phyloP scores from a whole-genome alignment of 2,797 vertebrate species.

The Arvicola amphibius region DNA sequence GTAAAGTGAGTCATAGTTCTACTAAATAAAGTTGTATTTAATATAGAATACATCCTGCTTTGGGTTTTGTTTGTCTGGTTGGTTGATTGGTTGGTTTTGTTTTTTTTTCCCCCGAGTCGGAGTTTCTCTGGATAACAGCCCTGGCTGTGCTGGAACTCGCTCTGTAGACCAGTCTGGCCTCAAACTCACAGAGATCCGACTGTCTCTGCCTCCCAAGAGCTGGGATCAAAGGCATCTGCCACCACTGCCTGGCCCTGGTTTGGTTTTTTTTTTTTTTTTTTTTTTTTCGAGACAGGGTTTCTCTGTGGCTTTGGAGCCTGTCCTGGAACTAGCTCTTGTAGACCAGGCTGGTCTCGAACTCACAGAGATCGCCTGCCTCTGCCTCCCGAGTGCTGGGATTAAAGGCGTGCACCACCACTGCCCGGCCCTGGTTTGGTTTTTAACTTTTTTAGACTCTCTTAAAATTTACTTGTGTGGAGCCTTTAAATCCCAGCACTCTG shows the following conservation, averaged over 20 bases:
- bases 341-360: not conserved
- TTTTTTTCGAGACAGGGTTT: too few relatives aligned
- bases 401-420: not conserved
- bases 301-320: too few relatives aligned
- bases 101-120: not conserved
- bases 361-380: not conserved
- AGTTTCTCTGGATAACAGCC: not conserved
- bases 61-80: not conserved
- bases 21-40: constrained; percentile 67
- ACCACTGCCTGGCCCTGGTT: not conserved
- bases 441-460: not conserved
- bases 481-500: too few relatives aligned
- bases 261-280: constrained; percentile 38
- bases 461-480: too few relatives aligned
- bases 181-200: not conserved
- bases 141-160: not conserved
- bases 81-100: too few relatives aligned
- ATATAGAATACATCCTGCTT: not conserved
- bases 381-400: not conserved
- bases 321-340: not conserved
- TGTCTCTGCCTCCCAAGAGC: not conserved
- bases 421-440: constrained; percentile 19
- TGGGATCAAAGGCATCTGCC: not conserved
- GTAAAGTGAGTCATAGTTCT: constrained; percentile 56
- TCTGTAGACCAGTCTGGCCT: not conserved